A percentile compares a stretch with the other conserved stretches of the same genome.
Conservation (phyloP, 2,797 vertebrate genomes). For the Cossypha caffra region DNA sequence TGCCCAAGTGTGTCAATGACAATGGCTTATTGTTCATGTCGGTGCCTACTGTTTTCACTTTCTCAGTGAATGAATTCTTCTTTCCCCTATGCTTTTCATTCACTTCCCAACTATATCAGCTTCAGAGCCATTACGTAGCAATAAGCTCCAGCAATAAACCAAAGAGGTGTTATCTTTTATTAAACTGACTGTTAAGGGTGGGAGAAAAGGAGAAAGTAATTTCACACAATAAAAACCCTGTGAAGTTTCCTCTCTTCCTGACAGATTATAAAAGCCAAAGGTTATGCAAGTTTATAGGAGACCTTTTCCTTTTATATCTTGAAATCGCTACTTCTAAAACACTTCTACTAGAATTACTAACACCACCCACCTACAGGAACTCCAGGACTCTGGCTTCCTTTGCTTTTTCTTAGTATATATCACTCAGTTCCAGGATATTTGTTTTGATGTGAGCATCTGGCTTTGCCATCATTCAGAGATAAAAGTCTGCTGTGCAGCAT, state of each 20-base stretch:
- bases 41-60: background rate
- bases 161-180: background rate
- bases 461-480: background rate
- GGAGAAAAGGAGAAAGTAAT: background rate
- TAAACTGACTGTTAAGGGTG: background rate
- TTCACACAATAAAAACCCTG: background rate
- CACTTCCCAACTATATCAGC: background rate
- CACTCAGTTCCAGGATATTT: background rate
- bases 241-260: background rate
- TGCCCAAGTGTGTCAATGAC: rapidly evolving
- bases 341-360: background rate
- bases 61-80: background rate
- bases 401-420: background rate
- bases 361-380: background rate
- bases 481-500: background rate
- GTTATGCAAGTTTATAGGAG: background rate
- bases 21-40: background rate
- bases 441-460: background rate
- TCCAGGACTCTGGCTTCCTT: background rate
- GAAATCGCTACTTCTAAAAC: background rate
- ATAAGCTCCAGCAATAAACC: background rate
- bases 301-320: background rate
- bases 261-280: background rate
- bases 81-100: background rate
- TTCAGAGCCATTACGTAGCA: background rate